Evolutionary conservation across 1,140 invertebrate genomes (phyloP), one percentile per base, ranked within the genome.

Genomic region (Agraylea sexmaculata): DNA sequence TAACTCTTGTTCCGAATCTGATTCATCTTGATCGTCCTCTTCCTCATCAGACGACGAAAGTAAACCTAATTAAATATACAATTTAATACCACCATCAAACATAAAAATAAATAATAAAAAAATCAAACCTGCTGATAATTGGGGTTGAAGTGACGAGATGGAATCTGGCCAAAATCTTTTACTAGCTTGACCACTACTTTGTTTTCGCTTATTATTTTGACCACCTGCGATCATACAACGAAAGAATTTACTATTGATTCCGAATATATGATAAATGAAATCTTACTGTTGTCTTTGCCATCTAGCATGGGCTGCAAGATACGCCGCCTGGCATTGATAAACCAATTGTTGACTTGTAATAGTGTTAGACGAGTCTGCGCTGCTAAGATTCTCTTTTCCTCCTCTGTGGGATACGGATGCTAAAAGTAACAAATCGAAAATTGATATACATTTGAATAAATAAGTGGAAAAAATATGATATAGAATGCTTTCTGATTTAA

Each of bases 281-380:
- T 59, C 30, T 45, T 39, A 30, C 64, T 58, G n/a, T 54, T 51
- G 25, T 60, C 64, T 37, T 46, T 46, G 7, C 44, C 48, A 43
- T 89, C 90, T n/a, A 91, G 64, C 86, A 90, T 91, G 2, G 87
- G 87, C 53, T 90, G 90, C 11, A 95, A 66, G 49, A 96, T 96
- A 37, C 91, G 71, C 47, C 91, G 71, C 31, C 91, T 68, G 1
- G 90, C 91, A 67, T 96, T 95, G 51, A 95, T 94, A 59, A 93
- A 92, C 87, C 88, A 90, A 56, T 83, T 86, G 59, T 86, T 87
- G 16, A 86, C 82, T 41, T 68, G 64, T 4, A 87, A 64, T 31
- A 91, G 59, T 5, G 87, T 90, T 20, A 93, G 67, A 53, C 89
- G 81, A 15, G 88, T 92, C 58, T 91, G 85, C 13, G 78, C 78